Base-by-base conservation (phyloP, 2,797 vertebrate species). In the Peromyscus aztecus region DNA sequence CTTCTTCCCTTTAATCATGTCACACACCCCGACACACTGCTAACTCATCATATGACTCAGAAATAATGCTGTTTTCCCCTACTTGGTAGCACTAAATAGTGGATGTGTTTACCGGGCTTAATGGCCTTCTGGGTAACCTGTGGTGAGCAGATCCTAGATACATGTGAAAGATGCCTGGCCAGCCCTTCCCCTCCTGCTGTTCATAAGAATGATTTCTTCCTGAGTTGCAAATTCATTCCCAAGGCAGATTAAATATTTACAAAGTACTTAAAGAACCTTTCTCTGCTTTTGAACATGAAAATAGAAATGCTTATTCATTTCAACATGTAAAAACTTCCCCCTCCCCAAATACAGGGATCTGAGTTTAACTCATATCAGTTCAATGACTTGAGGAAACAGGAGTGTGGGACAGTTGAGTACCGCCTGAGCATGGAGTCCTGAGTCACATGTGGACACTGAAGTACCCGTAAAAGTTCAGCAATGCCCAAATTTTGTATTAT, bases 191-290 rank as follows among this genome's bases (percentile, higher is more conserved):
- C 31, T 81, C 65, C 76, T 49, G 27, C 76, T 94, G 52, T 52
- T 84, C 61, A 9, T 65, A 88, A 84, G 76, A 86, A 87, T 63
- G 40, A 87, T 49, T 94, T 83, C 90, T 89, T 87, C 61, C 49
- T 91, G 80, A 90, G 52, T 89, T 87, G 89, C 71, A 87, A 55
- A 87, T 95, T 61, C 90, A 59, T 92, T 89, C 81, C 55, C 77
- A 80, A 90, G 63, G 81, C 80, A 82, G 92, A 92, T 92, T 96
- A 95, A 94, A 95, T 92, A 96, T 96, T 97, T 96, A 96, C 95
- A 52, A 97, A 93, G 88, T 85, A 65, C 52, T 94, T 55, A 71
- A 85, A 95, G 67, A 92, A 86, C 37, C 43, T 82, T 82, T 83
- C 59, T 75, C 91, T 92, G 91, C 52, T 96, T 89, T 69, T 69